Evolutionary conservation across 2,113 vertebrate species (phyloP).

Genomic region (Odontesthes bonariensis): DNA sequence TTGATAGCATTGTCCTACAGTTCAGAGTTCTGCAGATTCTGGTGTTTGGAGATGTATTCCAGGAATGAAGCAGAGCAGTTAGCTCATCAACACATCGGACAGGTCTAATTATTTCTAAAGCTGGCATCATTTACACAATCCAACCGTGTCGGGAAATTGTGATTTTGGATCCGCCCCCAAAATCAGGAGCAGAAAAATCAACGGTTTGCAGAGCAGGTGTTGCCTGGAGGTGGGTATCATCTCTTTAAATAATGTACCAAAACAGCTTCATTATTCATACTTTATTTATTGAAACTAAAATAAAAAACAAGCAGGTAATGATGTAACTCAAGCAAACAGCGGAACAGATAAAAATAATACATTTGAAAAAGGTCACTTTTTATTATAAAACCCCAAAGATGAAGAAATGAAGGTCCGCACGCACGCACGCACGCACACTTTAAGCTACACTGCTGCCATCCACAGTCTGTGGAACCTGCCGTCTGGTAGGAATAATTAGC

Average conservation of each 20-base stretch:
- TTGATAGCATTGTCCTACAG: too few species aligned
- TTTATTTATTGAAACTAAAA: slow-evolving; percentile 81
- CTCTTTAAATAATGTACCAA: neutral
- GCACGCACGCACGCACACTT: slow-evolving; percentile 6
- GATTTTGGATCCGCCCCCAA: too few species aligned
- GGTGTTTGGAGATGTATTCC: too few species aligned
- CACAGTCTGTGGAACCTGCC: slow-evolving; percentile 11
- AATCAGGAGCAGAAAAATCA: too few species aligned
- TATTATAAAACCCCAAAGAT: slow-evolving; percentile 85
- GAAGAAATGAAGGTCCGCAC: slow-evolving; percentile 33
- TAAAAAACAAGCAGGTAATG: slow-evolving; percentile 78
- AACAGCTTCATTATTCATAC: slow-evolving; percentile 22
- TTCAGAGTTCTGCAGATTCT: too few species aligned
- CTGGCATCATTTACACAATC: too few species aligned
- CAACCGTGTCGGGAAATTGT: too few species aligned
- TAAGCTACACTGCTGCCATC: slow-evolving; percentile 38
- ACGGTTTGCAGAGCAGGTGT: too few species aligned
- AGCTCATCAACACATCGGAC: too few species aligned
- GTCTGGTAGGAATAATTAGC: slow-evolving; percentile 21
- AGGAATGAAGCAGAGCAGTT: too few species aligned
- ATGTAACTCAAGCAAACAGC: slow-evolving; percentile 84
- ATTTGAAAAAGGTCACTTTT: slow-evolving; percentile 86
- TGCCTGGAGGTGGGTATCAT: too few species aligned
- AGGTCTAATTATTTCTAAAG: too few species aligned
- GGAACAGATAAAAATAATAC: slow-evolving; percentile 73